These are phyloP conservation scores for Leptoteleia sp. DNA, from an alignment of 1,140 invertebrate species.

Conservation along the genomic window DNA sequence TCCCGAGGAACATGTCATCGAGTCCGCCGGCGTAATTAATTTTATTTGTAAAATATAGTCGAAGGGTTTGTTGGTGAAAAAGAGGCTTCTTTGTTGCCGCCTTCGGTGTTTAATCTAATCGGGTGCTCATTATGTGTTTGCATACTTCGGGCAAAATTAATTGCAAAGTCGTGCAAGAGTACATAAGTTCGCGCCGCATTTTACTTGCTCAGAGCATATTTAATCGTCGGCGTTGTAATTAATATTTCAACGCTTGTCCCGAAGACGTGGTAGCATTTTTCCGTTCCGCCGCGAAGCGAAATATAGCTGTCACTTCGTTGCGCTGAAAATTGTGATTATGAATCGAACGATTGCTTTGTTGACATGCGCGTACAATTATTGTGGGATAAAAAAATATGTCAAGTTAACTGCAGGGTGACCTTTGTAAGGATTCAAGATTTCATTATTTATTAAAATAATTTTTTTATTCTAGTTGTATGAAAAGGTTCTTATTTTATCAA, in stretches of 20 bases:
- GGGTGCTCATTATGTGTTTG: slow-evolving; percentile 25
- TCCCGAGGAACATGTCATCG: slow-evolving; percentile 11
- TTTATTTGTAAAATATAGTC: slow-evolving; percentile 40
- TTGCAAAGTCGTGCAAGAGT: slow-evolving; percentile 28
- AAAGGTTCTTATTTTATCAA: no score
- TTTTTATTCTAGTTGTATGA: no score
- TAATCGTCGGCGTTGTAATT: slow-evolving; percentile 40
- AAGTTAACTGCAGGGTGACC: no score
- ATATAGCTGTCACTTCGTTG: slow-evolving; percentile 29
- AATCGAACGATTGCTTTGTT: slow-evolving; percentile 19
- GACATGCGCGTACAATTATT: neutral
- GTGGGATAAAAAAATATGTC: slow-evolving; percentile 9
- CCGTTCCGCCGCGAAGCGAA: slow-evolving; percentile 7
- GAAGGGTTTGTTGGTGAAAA: slow-evolving; percentile 26
- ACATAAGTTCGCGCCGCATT: slow-evolving; percentile 12
- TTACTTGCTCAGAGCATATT: slow-evolving; percentile 29
- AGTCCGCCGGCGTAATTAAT: slow-evolving; percentile 38
- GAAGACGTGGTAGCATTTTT: slow-evolving; percentile 35
- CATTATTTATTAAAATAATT: no score
- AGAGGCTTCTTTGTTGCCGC: slow-evolving; percentile 24
- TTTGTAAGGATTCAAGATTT: no score
- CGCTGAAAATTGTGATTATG: slow-evolving; percentile 22
- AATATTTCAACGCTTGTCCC: slow-evolving; percentile 28
- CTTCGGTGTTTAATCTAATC: slow-evolving; percentile 44
- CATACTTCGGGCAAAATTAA: slow-evolving; percentile 42